A percentile compares a stretch with the other conserved stretches of the same genome.
Evolutionary conservation across 92 coral and sea anemone genomes (phyloP).

Genomic region (Parazoanthus atlanticus): DNA sequence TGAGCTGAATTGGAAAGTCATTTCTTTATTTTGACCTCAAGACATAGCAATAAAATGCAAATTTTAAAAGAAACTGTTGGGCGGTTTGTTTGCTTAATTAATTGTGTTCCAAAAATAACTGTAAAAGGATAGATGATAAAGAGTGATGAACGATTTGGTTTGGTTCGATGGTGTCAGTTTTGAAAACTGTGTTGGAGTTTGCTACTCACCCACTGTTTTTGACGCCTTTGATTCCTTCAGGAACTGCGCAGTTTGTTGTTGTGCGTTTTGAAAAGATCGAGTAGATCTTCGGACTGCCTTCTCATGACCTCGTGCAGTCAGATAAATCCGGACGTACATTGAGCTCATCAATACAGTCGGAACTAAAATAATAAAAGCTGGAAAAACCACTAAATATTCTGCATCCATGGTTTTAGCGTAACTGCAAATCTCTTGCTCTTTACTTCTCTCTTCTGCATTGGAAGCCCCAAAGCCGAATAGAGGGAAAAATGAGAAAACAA

Average conservation of each 20-base stretch:
- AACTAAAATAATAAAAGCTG: slow-evolving; percentile 37
- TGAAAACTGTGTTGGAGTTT: not conserved
- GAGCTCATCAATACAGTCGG: slow-evolving; percentile 54
- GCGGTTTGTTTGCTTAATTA: not conserved
- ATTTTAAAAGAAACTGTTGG: not conserved
- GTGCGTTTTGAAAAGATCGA: slow-evolving; percentile 21
- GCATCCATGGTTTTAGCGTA: slow-evolving; percentile 62
- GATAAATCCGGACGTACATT: slow-evolving; percentile 52
- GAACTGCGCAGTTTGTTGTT: slow-evolving; percentile 21
- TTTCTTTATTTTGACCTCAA: not conserved
- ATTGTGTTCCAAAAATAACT: not conserved
- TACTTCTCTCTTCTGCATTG: slow-evolving; percentile 34
- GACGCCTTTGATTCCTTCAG: slow-evolving; percentile 60
- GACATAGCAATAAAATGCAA: not conserved
- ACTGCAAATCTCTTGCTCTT: slow-evolving; percentile 51
- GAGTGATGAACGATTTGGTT: not conserved
- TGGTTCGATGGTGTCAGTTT: not conserved
- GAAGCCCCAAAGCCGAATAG: slow-evolving; percentile 34
- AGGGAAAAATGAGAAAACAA: slow-evolving; percentile 54
- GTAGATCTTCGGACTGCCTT: slow-evolving; percentile 32
- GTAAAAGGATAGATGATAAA: not conserved
- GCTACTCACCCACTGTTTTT: slow-evolving; percentile 58
- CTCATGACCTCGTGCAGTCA: slow-evolving; percentile 46
- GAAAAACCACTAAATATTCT: slow-evolving; percentile 43
- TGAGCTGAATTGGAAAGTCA: not conserved